These are phyloP conservation scores for Panurus biarmicus DNA, from an alignment of 2,113 vertebrate genomes.

Conservation along the genomic window DNA sequence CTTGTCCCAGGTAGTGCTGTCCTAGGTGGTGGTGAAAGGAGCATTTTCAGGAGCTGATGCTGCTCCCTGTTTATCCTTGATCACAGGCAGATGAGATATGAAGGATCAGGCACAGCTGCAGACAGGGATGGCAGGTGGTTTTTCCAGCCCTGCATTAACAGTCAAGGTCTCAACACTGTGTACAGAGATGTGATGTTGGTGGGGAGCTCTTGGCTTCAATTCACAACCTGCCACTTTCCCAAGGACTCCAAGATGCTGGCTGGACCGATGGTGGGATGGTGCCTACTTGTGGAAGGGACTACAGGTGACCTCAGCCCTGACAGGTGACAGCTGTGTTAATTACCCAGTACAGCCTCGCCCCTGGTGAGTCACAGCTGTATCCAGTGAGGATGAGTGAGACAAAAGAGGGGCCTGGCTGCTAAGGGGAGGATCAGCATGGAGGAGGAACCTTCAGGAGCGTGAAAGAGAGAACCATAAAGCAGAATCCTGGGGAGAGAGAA, in stretches of 20 bases:
- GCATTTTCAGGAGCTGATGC: neutral
- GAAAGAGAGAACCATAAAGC: too few relatives aligned
- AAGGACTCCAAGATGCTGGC: neutral
- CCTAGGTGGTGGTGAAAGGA: neutral
- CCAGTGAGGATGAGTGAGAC: too few relatives aligned
- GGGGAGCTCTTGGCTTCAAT: neutral
- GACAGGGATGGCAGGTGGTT: neutral
- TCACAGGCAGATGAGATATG: neutral
- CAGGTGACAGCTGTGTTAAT: too few relatives aligned
- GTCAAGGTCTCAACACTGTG: fast-evolving
- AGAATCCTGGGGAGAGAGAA: too few relatives aligned
- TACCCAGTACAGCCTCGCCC: too few relatives aligned
- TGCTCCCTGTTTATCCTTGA: neutral
- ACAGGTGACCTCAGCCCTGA: too few relatives aligned
- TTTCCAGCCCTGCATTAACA: neutral
- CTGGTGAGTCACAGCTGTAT: too few relatives aligned
- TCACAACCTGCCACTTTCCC: neutral
- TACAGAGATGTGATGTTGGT: neutral
- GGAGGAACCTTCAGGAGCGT: too few relatives aligned
- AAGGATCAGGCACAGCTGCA: neutral
- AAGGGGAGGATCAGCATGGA: too few relatives aligned
- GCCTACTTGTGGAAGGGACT: too few relatives aligned
- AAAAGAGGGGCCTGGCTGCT: too few relatives aligned
- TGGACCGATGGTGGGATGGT: fast-evolving
- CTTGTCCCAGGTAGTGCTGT: neutral